Conservation (phyloP, 2,113 vertebrate species). For the Meriones unguiculatus region DNA sequence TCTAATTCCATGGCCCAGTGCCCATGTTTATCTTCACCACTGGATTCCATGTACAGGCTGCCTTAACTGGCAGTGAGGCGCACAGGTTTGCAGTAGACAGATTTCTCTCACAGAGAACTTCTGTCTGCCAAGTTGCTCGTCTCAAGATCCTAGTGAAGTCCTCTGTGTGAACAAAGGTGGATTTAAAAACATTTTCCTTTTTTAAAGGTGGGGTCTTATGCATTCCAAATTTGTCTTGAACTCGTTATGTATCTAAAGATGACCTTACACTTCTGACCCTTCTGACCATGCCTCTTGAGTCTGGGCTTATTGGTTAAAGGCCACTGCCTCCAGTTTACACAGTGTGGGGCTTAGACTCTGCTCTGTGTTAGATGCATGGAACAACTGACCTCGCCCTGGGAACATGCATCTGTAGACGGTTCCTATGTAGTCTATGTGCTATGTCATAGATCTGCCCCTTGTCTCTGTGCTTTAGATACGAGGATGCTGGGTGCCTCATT, state of each 20-base stretch:
- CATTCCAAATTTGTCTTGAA: not conserved
- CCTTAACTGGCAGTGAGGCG: not conserved
- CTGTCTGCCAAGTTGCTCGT: not conserved
- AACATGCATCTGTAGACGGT: not conserved
- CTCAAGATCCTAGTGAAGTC: not conserved
- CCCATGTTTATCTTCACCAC: not conserved
- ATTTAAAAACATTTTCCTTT: not conserved
- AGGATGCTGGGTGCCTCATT: not conserved
- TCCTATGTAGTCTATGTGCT: not conserved
- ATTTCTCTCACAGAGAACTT: not conserved
- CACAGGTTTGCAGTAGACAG: not conserved
- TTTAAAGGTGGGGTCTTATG: not conserved
- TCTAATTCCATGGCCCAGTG: not conserved
- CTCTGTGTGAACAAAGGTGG: not conserved
- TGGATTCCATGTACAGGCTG: rapidly evolving
- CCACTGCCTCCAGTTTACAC: not conserved
- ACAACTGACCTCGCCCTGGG: not conserved
- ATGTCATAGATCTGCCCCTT: not conserved
- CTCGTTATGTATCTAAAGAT: not conserved
- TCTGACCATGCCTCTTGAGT: not conserved
- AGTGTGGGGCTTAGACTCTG: not conserved
- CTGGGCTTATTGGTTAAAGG: not conserved
- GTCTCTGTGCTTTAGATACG: not conserved
- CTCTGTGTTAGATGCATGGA: not conserved
- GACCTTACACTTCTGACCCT: not conserved